phyloP scores from a whole-genome alignment of 2,797 vertebrate species.

The Sebastes umbrosus region DNA sequence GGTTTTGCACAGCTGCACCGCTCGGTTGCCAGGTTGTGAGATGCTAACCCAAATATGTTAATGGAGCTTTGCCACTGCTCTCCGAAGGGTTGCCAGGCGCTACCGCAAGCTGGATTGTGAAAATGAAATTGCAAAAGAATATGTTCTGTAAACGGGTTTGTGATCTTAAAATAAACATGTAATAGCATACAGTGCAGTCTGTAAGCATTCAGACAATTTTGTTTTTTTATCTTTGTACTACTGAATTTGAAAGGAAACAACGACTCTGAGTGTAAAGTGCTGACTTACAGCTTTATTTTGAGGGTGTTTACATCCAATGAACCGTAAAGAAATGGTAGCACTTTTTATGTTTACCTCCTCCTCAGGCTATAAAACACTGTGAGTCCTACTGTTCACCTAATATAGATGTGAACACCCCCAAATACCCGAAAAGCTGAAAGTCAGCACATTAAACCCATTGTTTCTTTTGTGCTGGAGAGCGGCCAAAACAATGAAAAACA shows the following conservation, averaged over 20 bases:
- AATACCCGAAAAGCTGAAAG: constrained; percentile 24
- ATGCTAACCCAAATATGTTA: constrained; percentile 64
- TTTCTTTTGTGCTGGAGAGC: constrained; percentile 31
- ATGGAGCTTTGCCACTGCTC: constrained; percentile 46
- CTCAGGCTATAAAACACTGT: not conserved
- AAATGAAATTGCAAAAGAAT: constrained; percentile 39
- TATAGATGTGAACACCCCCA: constrained; percentile 16
- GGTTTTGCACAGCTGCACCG: constrained; percentile 53
- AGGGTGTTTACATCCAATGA: constrained; percentile 13
- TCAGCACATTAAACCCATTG: constrained; percentile 44
- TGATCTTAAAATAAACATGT: constrained; percentile 9
- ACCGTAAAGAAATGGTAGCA: not conserved
- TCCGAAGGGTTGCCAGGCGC: constrained; percentile 52
- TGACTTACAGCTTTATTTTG: constrained; percentile 10
- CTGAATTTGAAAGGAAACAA: not conserved
- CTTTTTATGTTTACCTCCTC: not conserved
- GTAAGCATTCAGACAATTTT: not conserved
- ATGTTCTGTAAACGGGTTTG: constrained; percentile 23
- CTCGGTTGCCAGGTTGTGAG: constrained; percentile 67
- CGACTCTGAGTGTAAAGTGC: constrained; percentile 5
- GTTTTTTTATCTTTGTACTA: not conserved
- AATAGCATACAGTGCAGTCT: not conserved
- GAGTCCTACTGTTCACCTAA: not conserved
- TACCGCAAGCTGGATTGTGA: constrained; percentile 36
- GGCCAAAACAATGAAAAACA: constrained; percentile 36